Evolutionary conservation across 2,797 vertebrate species (phyloP), one percentile per base, ranked within the genome.

Genomic region (Moxostoma hubbsi): DNA sequence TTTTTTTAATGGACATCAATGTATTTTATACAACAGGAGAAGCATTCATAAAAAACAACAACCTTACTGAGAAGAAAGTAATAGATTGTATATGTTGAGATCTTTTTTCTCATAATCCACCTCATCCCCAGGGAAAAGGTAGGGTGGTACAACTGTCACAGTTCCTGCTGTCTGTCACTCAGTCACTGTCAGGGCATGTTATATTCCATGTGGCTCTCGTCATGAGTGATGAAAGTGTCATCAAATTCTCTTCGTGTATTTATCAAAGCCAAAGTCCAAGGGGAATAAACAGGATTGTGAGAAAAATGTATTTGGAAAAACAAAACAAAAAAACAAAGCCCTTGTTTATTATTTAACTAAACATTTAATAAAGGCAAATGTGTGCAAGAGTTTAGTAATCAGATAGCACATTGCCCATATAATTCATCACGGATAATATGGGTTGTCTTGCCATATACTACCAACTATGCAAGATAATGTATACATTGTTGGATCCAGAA

Each of bases 91-190:
- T n/a, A 50, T 62, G 9, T 50, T 13, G 53, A 50, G 11, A 13
- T 36, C 4, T 51, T 67, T 63, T 64, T 82, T 36, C 65, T 74
- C 71, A 82, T 79, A 71, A 68, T 75, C 58, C 50, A 55, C 18
- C 55, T 15, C 16, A 18, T 73, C 75, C 64, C 16, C 13, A 3
- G 45, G 49, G 63, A 54, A 62, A 9, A 7, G 36, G 16, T 7
- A 12, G 51, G 13, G 6, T 0, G 13, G 47, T 18, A 64, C 51
- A 74, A 53, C 70, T 69, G 70, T 78, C 70, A 58, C 13, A 10
- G 3, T 50, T 77, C 24, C 65, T 7, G 11, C 53, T 70, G 71
- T 36, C 36, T 4, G 36, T 82, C 81, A 69, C 51, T 74, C 57
- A 67, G 13, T 82, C 75, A 62, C 45, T 73, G 70, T 69, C 65